Evolutionary conservation across 2,113 vertebrate genomes (phyloP), one percentile per base, ranked within the genome.

Genomic region (Nerophis lumbriciformis): DNA sequence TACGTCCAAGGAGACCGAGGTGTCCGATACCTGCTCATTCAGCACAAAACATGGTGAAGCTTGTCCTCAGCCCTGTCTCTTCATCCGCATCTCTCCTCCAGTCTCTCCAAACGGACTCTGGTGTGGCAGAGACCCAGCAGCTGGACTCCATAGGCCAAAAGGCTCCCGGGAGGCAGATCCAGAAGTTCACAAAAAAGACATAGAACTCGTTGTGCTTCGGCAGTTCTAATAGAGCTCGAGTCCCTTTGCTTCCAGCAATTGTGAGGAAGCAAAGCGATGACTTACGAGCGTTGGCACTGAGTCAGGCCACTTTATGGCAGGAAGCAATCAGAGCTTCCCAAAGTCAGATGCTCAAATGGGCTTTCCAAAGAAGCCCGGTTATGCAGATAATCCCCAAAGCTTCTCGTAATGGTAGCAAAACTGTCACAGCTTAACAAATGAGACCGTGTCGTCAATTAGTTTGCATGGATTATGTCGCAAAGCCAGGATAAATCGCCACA

Each of bases 401-500:
- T 1, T 56, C 53, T 56, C 4, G 45, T 51, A 53, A 1, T 48
- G 12, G 39, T 48, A 47, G 52, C 61, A 68, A 44, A 63, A 19
- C 14, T 69, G 52, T 53, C 21, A 45, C 3, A 61, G 16, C 21
- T 38, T 59, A 53, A 19, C 45, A 49, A 49, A 59, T 14, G 48
- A 55, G 14, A 54, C 35, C 38, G 36, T 15, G 8, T 37, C 4
- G 14, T 37, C 19, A 36, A 37, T 38, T 14, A 35, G 8, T 15
- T 16, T 10, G 7, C 15, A 47, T 35, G 1, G 38, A 48, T 57
- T 58, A 36, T 76, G 56, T 68, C 61, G 59, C 62, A 55, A 49
- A 78, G 52, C 48, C 44, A 15, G 53, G 72, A 72, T 73, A 72
- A 75, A 75, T 79, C 77, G 76, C 71, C 28, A 35, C 63, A 49